phyloP scores from a whole-genome alignment of 2,113 vertebrate genomes.

The Oriolus oriolus region DNA sequence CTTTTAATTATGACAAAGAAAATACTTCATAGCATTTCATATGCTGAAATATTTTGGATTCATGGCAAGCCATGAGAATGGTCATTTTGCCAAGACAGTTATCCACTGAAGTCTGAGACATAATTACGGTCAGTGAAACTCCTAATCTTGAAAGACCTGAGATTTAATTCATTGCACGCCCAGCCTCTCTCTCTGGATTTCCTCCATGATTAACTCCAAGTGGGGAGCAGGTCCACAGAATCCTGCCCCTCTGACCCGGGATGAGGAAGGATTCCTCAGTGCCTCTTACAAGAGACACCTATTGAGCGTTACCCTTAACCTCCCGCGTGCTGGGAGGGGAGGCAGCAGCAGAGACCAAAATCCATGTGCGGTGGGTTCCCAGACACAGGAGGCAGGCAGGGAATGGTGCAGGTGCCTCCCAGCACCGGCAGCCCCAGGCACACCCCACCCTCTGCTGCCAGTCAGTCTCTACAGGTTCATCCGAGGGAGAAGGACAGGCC shows the following conservation, averaged over 20 bases:
- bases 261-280: not conserved
- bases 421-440: not conserved
- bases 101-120: conserved; percentile 11
- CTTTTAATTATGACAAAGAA: not conserved
- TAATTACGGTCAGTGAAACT: conserved; percentile 3
- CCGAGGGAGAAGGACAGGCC: not conserved
- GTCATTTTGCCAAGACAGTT: not conserved
- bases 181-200: not conserved
- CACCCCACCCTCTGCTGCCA: not conserved
- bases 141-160: conserved; percentile 14
- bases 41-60: not conserved
- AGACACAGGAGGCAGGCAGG: not conserved
- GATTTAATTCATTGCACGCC: not conserved
- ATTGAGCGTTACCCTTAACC: not conserved
- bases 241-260: not conserved
- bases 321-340: not conserved
- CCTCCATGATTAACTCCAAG: not conserved
- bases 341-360: not conserved
- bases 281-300: not conserved
- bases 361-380: not conserved
- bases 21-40: not conserved
- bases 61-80: not conserved
- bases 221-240: not conserved
- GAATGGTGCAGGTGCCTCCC: not conserved
- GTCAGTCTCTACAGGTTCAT: not conserved